Conservation (phyloP, 2,797 vertebrate species). For the Merluccius polli region DNA sequence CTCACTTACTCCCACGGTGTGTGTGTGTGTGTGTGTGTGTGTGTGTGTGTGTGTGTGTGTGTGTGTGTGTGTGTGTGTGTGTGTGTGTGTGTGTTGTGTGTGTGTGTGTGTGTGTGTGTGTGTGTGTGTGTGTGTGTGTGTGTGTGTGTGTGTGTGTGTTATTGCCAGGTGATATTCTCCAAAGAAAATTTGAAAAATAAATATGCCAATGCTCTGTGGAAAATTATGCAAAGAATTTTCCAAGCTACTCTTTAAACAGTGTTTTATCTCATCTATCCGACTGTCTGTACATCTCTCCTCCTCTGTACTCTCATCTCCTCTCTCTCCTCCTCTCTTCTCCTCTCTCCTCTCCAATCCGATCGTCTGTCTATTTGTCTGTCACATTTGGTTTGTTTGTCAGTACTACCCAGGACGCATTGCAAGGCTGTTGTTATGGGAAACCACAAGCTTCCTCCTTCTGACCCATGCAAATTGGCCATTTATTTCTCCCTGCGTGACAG, state of each 20-base stretch:
- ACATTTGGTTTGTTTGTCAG: neutral
- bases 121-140: too few relatives aligned
- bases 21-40: too few relatives aligned
- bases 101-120: neutral
- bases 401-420: neutral
- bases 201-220: neutral
- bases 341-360: neutral
- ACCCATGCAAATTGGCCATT: neutral
- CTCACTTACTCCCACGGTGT: neutral
- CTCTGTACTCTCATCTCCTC: too few relatives aligned
- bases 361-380: too few relatives aligned
- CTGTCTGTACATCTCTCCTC: constrained; percentile 3
- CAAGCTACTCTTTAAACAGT: neutral
- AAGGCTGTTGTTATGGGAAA: neutral
- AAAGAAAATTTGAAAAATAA: neutral
- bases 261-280: constrained; percentile 8
- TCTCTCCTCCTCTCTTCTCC: too few relatives aligned
- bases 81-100: neutral
- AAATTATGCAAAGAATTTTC: neutral
- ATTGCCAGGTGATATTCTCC: neutral
- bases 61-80: too few relatives aligned
- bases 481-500: neutral
- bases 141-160: neutral
- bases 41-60: too few relatives aligned
- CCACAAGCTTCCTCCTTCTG: neutral